These are phyloP conservation scores for Cordilura impudica DNA, from an alignment of 2,888 invertebrate species.

Conservation along the genomic window DNA sequence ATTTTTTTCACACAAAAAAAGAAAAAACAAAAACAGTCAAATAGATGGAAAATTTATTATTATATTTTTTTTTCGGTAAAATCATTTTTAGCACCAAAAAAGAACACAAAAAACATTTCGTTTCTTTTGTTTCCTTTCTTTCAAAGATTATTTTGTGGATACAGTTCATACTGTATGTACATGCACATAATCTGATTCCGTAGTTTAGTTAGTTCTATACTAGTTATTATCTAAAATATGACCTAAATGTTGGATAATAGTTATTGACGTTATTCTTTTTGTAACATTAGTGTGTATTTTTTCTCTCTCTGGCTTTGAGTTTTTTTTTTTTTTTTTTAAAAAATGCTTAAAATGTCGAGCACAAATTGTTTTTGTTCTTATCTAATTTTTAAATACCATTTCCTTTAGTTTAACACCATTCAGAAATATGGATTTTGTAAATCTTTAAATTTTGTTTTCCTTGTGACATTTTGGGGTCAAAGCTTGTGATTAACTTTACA, in stretches of 20 bases:
- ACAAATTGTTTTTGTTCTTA: neutral
- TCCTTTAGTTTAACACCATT: too few relatives aligned
- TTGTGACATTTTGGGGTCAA: too few relatives aligned
- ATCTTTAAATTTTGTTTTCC: too few relatives aligned
- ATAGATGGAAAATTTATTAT: constrained; percentile 16
- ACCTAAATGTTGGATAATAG: constrained; percentile 2
- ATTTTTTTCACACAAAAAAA: constrained; percentile 1
- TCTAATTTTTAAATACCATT: neutral
- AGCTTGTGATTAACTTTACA: too few relatives aligned
- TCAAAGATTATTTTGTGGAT: neutral
- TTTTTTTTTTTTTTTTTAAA: too few relatives aligned
- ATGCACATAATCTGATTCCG: constrained; percentile 24
- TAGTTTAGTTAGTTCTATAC: constrained; percentile 7
- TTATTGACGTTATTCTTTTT: neutral
- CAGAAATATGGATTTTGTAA: too few relatives aligned
- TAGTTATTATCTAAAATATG: constrained; percentile 22
- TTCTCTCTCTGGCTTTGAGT: neutral
- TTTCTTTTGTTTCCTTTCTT: neutral
- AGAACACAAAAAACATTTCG: neutral
- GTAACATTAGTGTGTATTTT: neutral
- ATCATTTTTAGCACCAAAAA: neutral
- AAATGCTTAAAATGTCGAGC: neutral
- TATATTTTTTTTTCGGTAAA: neutral
- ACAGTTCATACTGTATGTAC: neutral
- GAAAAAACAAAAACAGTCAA: too few relatives aligned